Base-by-base conservation (phyloP, 2,888 invertebrate genomes). In the Plebejus argus region DNA sequence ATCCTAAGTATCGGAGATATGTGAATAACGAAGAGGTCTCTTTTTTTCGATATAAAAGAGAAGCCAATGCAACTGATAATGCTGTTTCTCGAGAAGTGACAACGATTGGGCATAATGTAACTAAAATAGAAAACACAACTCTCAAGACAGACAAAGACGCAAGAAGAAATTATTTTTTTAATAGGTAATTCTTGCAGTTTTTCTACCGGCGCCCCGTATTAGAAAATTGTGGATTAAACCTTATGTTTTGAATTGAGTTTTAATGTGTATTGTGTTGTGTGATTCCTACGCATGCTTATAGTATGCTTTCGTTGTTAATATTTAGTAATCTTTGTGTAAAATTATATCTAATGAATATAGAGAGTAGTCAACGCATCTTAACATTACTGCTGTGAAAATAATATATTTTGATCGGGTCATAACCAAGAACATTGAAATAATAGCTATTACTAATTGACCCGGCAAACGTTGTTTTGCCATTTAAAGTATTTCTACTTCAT, bases 1-100 rank as follows among this genome's bases (percentile, higher is more conserved):
- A 66, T 7, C 6, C 66, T 15, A 66, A 28, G 5, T 15, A 20
- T 28, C 28, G 28, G 15, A 28, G 28, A 33, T 10, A 66, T 15
- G 66, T 15, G 10, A 5, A 28, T 15, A 66, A 66, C 15, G 39
- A 45, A 1, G 23, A 23, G 7, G 6, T 20, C 12, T 49, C 39
- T 3, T 20, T 53, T 74, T 4, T 23, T 45, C n/a, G 66, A 45
- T 39, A 45, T 20, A 76, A 76, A 61, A 58, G 88, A 6, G 83
- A 84, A 0, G 79, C 79, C 10, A 81, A 84, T 2, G 1, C 81
- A 0, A 15, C 28, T 33, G 28, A 66, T 66, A 66, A 28, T 15
- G 66, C 15, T 1, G 23, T 23, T 4, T 66, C 28, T 23, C 3
- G 7, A 66, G 15, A 20, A 58, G 10, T 23, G 10, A 12, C 15